Conservation (phyloP, 2,888 invertebrate species). For the Julus scanicus region DNA sequence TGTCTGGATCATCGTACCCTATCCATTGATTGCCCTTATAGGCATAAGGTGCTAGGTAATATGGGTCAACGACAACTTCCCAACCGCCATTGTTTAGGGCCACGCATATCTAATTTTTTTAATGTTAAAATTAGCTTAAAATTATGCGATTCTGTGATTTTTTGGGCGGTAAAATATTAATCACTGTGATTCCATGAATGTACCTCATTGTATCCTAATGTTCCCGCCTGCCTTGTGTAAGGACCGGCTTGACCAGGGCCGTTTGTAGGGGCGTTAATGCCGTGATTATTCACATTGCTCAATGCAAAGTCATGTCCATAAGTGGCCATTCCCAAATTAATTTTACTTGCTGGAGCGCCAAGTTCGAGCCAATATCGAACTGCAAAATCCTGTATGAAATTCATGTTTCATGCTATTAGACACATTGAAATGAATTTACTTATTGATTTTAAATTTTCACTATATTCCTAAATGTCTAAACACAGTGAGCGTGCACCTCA, state of each 20-base stretch:
- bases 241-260: slow-evolving; percentile 74
- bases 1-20: slow-evolving; percentile 79
- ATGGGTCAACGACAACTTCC: slow-evolving; percentile 47
- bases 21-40: slow-evolving; percentile 72
- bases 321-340: slow-evolving; percentile 77
- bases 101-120: slow-evolving; percentile 73
- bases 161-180: too few species aligned
- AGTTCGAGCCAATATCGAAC: slow-evolving; percentile 70
- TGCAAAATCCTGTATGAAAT: slow-evolving; percentile 64
- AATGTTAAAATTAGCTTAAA: too few species aligned
- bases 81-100: slow-evolving; percentile 68
- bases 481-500: too few species aligned
- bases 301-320: slow-evolving; percentile 79
- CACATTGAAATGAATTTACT: too few species aligned
- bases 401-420: not conserved
- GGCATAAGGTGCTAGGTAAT: slow-evolving; percentile 72
- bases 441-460: not conserved
- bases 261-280: slow-evolving; percentile 71
- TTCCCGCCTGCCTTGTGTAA: slow-evolving; percentile 74
- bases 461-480: not conserved
- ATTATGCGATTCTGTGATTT: too few species aligned
- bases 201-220: slow-evolving; percentile 80
- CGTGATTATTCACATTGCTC: slow-evolving; percentile 66
- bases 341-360: slow-evolving; percentile 73
- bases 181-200: too few species aligned